phyloP scores from a whole-genome alignment of 2,888 invertebrate genomes.

The Oligia fasciuncula region DNA sequence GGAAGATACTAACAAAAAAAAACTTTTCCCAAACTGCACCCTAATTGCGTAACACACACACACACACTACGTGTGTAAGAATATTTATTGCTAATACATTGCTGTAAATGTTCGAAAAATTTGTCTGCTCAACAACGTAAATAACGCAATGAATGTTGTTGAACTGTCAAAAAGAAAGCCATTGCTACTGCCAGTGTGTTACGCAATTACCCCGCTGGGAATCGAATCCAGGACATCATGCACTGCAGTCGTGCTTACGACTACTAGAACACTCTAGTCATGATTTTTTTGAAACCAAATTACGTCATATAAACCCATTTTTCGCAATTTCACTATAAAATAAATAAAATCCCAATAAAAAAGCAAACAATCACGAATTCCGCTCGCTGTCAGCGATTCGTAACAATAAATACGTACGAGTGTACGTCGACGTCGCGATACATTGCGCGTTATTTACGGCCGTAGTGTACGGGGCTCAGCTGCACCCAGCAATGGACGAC shows the following conservation, averaged over 20 bases:
- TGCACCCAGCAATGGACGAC: constrained; percentile 65
- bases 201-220: not conserved
- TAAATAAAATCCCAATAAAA: constrained; percentile 31
- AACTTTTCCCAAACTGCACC: no score
- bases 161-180: no score
- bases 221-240: not conserved
- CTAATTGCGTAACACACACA: not conserved
- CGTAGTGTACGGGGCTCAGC: constrained; percentile 57
- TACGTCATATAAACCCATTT: not conserved
- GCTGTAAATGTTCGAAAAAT: not conserved
- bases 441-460: constrained; percentile 68
- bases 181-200: no score
- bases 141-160: no score
- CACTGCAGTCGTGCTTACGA: not conserved
- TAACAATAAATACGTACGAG: constrained; percentile 58
- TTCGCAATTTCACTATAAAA: not conserved
- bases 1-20: not conserved
- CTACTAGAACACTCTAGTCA: not conserved
- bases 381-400: constrained; percentile 49
- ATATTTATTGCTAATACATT: not conserved
- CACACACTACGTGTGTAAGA: no score
- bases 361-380: constrained; percentile 50
- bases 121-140: not conserved
- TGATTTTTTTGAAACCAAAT: not conserved
- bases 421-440: constrained; percentile 48